A percentile compares a stretch with the other conserved stretches of the same genome.
These are phyloP conservation scores for Rhea americana DNA, from an alignment of 2,113 vertebrate species.

Conservation along the genomic window DNA sequence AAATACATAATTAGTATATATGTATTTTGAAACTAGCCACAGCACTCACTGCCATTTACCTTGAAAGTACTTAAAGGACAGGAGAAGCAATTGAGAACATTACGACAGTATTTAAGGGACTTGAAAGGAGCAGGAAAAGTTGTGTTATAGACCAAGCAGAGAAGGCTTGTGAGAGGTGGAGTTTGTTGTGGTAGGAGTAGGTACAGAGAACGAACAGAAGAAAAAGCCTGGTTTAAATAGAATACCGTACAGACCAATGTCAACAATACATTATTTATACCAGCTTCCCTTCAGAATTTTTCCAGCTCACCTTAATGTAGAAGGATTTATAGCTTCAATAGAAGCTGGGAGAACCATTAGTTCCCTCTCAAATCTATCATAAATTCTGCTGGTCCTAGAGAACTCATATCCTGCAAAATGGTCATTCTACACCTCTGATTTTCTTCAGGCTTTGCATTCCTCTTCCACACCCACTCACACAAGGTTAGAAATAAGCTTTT, in stretches of 20 bases:
- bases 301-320: background rate
- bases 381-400: background rate
- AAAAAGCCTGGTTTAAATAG: background rate
- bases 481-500: background rate
- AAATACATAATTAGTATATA: accelerated
- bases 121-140: background rate
- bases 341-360: background rate
- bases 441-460: background rate
- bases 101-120: background rate
- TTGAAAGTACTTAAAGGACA: background rate
- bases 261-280: background rate
- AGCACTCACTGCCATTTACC: background rate
- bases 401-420: background rate
- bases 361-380: background rate
- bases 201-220: background rate
- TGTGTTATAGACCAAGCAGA: background rate
- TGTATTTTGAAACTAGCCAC: background rate
- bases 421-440: background rate
- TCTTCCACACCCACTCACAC: background rate
- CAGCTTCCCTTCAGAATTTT: background rate
- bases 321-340: background rate
- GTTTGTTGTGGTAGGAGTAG: background rate
- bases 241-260: too few relatives aligned
- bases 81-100: background rate
- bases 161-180: background rate